These are phyloP conservation scores for Mareca penelope DNA, from an alignment of 2,797 vertebrate species.

Conservation along the genomic window DNA sequence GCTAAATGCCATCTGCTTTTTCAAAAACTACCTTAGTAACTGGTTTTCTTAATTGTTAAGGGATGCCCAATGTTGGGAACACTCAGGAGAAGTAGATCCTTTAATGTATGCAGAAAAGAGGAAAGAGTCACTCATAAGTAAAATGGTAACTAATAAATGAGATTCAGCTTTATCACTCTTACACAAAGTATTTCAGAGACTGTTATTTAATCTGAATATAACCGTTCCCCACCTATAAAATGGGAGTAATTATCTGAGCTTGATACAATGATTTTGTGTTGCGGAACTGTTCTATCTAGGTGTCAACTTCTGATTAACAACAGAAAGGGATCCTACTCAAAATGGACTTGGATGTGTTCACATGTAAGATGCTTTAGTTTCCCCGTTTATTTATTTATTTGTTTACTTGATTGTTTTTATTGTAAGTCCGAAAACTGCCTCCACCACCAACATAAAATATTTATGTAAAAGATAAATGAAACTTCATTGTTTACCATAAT, in stretches of 20 bases:
- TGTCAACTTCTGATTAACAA: background rate
- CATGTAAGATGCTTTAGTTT: background rate
- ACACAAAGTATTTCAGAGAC: background rate
- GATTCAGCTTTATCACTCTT: background rate
- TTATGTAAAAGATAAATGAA: background rate
- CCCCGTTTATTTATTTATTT: background rate
- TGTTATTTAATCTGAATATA: background rate
- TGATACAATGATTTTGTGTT: background rate
- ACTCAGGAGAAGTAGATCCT: accelerated
- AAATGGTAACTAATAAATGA: background rate
- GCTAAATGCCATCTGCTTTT: background rate
- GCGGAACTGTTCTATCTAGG: background rate
- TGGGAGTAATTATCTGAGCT: background rate
- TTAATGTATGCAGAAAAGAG: background rate
- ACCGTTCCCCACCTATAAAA: background rate
- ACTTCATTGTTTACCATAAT: background rate
- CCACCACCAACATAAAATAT: background rate
- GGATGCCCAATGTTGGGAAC: background rate
- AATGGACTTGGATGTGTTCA: background rate
- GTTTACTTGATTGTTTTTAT: background rate
- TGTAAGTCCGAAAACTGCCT: background rate
- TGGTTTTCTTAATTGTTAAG: background rate
- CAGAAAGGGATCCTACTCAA: background rate
- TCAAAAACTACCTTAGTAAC: background rate
- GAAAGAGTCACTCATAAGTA: background rate